A percentile compares a stretch with the other conserved stretches of the same genome.
Conservation (phyloP, 1,140 invertebrate species). For the Drosophila punjabiensis region DNA sequence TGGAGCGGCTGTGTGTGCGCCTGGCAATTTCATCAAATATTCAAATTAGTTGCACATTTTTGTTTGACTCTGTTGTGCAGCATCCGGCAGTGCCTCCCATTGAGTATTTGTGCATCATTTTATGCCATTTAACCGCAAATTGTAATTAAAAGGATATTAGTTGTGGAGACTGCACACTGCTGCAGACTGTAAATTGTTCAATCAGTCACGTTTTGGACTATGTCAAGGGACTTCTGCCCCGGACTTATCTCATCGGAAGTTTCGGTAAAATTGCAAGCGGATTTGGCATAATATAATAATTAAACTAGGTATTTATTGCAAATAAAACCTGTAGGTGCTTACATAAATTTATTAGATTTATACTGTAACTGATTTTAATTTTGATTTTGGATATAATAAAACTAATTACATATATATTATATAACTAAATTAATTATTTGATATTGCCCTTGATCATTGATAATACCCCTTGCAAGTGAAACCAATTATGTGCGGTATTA, state of each 20-base stretch:
- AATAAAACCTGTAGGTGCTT: not conserved
- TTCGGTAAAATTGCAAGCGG: not conserved
- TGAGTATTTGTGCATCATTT: conserved; percentile 33
- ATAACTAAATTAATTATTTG: not conserved
- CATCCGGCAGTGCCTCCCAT: conserved; percentile 4
- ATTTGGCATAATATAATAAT: conserved; percentile 3
- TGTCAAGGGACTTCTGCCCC: not conserved
- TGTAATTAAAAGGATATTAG: conserved; percentile 68
- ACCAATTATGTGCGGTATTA: not conserved
- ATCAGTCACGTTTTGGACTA: conserved; percentile 38
- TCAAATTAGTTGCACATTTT: conserved; percentile 54
- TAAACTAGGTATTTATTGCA: not conserved
- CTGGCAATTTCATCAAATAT: conserved; percentile 54
- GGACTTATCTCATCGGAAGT: not conserved
- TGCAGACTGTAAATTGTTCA: conserved; percentile 20
- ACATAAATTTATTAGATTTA: not conserved
- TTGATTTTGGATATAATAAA: not conserved
- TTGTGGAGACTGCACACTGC: conserved; percentile 25
- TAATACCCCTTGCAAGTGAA: not conserved
- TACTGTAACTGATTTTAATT: not conserved
- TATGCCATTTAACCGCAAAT: conserved; percentile 59
- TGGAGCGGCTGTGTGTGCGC: conserved; percentile 25
- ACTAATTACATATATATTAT: not conserved
- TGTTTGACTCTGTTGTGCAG: conserved; percentile 18
- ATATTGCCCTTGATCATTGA: not conserved